Base-by-base conservation (phyloP, 1,140 invertebrate genomes). In the Camponotus floridanus region DNA sequence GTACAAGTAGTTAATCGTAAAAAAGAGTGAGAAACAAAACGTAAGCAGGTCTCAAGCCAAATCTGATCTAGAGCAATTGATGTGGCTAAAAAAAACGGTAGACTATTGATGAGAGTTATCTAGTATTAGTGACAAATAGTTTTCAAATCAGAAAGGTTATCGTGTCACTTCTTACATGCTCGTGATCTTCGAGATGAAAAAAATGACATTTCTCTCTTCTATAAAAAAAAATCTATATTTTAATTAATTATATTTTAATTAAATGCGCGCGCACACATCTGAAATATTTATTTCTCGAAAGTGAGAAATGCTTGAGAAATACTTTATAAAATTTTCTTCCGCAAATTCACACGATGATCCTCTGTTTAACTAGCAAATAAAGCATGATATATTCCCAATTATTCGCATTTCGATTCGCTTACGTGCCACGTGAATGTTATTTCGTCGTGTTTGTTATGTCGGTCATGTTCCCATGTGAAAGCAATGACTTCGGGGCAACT, bases 51-150 rank as follows among this genome's bases (percentile, higher is more conserved):
- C 45, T 45, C 26, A 42, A 73, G 73, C 51, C 76, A 88, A 88
- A 88, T 74, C 31, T 55, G 68, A 88, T 89, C 80, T 86, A 26
- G 39, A 74, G 68, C n/a, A 74, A 81, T 85, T 33, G 21, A 86
- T 87, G 18, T 48, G 65, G 36, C 45, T 57, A 59, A 71, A 45
- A 31, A 88, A 88, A 55, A 57, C 64, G 65, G 4, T 36, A 26
- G 15, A 55, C 62, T 45, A 42, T 57, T 61, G 26, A 11, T 9
- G 57, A 88, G 57, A 76, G 87, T 79, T 62, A 87, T 83, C 78
- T 26, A 26, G 36, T n/a, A 61, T 55, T 59, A 84, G 57, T 36
- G 55, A 76, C 15, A 31, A 68, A 45, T 39, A 39, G 26, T 55
- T 42, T 76, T 45, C 26, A 70, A 57, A 55, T 33, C 45, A 13